phyloP scores from a whole-genome alignment of 2,797 vertebrate genomes.

The Malacoctenus gilli region DNA sequence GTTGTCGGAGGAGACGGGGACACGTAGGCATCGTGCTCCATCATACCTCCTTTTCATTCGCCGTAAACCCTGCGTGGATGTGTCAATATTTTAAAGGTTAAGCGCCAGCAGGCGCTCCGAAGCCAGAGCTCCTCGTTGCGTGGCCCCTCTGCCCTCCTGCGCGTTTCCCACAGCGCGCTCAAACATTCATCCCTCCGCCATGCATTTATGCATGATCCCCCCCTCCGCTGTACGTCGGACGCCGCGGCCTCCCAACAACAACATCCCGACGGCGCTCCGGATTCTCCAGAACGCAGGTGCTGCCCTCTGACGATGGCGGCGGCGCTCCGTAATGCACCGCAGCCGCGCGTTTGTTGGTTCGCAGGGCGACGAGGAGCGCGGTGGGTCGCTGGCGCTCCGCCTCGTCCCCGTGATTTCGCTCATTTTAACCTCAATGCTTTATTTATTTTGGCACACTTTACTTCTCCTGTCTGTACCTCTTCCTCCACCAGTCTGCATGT shows the following conservation, averaged over 20 bases:
- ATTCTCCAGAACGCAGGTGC: slow-evolving; percentile 55
- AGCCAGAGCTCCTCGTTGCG: slow-evolving; percentile 39
- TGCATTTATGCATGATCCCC: slow-evolving; percentile 68
- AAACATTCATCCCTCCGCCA: slow-evolving; percentile 71
- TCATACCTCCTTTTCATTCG: slow-evolving; percentile 49
- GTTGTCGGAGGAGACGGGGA: slow-evolving; percentile 2
- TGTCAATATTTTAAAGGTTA: slow-evolving; percentile 71
- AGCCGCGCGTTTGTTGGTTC: slow-evolving; percentile 42
- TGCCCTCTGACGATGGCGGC: slow-evolving; percentile 25
- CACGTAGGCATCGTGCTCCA: slow-evolving; percentile 20
- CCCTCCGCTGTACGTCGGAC: too few species aligned
- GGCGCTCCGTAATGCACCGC: slow-evolving; percentile 34
- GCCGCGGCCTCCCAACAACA: too few species aligned
- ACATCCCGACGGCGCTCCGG: slow-evolving; percentile 31
- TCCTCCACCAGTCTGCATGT: slow-evolving; percentile 19
- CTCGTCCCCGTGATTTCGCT: slow-evolving; percentile 11
- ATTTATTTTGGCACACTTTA: slow-evolving; percentile 25
- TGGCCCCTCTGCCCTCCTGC: slow-evolving; percentile 24
- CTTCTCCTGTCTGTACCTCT: slow-evolving; percentile 13
- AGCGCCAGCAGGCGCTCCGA: slow-evolving; percentile 30
- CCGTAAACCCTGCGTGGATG: slow-evolving; percentile 35
- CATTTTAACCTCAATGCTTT: slow-evolving; percentile 21
- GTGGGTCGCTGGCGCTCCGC: not conserved
- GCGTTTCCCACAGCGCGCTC: slow-evolving; percentile 47
- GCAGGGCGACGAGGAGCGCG: slow-evolving; percentile 22